A percentile compares a stretch with the other conserved stretches of the same genome.
Conservation (phyloP, 2,888 invertebrate species). For the Parnassius orleans region DNA sequence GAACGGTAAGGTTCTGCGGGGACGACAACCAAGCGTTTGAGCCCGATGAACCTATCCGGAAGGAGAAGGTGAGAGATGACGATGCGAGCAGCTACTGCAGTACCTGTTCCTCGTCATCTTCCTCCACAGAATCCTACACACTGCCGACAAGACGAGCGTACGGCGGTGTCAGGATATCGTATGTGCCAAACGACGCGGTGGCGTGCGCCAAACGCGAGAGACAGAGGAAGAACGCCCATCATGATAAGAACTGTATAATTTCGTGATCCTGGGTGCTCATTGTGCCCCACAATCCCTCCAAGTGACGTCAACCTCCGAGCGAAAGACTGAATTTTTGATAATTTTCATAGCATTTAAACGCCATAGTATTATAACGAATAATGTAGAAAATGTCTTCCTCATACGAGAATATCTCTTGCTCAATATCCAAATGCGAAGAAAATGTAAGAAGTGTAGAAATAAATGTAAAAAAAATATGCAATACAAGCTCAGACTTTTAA, state of each 20-base stretch:
- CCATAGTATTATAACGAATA: constrained; percentile 65
- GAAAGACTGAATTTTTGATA: constrained; percentile 76
- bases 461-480: neutral
- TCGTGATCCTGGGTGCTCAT: constrained; percentile 84
- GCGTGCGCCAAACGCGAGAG: constrained; percentile 89
- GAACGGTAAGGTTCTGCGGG: constrained; percentile 72
- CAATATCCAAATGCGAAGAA: constrained; percentile 6
- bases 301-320: constrained; percentile 72
- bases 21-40: constrained; percentile 74
- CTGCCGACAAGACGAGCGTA: constrained; percentile 91
- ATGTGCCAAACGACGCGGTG: constrained; percentile 95
- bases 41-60: constrained; percentile 56
- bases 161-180: constrained; percentile 94
- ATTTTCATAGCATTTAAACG: constrained; percentile 55
- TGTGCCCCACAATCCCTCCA: constrained; percentile 51
- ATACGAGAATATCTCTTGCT: constrained; percentile 29
- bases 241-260: constrained; percentile 91
- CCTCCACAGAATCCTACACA: constrained; percentile 93
- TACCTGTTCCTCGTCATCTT: constrained; percentile 94
- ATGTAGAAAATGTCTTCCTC: constrained; percentile 49
- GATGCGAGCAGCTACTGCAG: constrained; percentile 90
- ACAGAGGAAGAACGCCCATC: constrained; percentile 80
- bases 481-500: no score
- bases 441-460: constrained; percentile 23
- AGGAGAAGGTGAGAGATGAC: constrained; percentile 66